These are phyloP conservation scores for Magallana angulata DNA, from an alignment of 1,140 invertebrate species.

Conservation along the genomic window DNA sequence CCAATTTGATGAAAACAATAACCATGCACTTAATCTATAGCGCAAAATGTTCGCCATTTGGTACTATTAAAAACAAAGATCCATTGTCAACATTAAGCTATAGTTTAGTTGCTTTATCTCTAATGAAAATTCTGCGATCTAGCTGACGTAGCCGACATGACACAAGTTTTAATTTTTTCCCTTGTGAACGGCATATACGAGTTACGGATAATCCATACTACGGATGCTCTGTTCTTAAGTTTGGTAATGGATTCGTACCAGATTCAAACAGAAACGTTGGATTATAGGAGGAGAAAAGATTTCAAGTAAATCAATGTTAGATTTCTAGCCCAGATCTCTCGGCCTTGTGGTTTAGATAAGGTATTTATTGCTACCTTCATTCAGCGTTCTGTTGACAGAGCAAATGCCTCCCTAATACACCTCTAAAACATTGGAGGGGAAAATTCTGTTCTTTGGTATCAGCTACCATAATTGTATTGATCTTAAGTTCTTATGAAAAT, in stretches of 20 bases:
- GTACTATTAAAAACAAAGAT: no score
- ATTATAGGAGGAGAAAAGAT: background rate
- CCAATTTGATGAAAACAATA: no score
- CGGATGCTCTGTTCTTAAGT: background rate
- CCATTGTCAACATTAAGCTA: no score
- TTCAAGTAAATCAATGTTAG: background rate
- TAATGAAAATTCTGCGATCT: no score
- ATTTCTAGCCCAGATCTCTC: background rate
- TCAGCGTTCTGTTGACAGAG: background rate
- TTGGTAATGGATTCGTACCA: background rate
- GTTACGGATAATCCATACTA: background rate
- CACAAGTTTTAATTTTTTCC: background rate
- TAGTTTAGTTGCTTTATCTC: no score
- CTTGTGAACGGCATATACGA: background rate
- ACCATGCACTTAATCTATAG: no score
- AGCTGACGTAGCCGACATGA: no score
- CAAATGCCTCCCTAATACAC: background rate
- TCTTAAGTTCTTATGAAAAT: background rate
- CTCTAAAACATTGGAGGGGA: background rate
- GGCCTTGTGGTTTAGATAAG: background rate
- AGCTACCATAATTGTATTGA: background rate
- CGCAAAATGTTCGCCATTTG: no score
- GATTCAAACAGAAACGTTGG: background rate
- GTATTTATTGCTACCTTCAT: background rate
- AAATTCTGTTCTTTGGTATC: background rate